Percentiles rank a stretch among this genome's conserved stretches.
Conservation (phyloP, 2,113 vertebrate species). For the Felis chaus region DNA sequence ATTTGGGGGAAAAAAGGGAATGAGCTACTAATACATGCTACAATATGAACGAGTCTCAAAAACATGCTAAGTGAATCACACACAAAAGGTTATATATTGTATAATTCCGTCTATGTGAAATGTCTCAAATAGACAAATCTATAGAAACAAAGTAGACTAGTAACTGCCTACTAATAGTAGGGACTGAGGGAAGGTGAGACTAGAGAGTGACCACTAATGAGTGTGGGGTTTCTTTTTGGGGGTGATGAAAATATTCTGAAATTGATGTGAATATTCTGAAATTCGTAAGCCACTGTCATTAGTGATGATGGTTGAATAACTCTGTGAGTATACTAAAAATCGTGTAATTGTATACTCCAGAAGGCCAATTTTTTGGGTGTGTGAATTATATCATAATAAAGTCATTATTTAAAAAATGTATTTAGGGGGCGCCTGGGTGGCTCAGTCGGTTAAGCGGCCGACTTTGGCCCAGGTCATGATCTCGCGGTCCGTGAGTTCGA, state of each 20-base stretch:
- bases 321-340: neutral
- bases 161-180: neutral
- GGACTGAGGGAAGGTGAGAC: neutral
- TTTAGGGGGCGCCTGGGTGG: neutral
- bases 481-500: too few relatives aligned
- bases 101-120: neutral
- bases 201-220: neutral
- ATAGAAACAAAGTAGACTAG: neutral
- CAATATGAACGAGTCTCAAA: neutral
- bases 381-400: neutral
- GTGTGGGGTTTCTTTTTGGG: neutral
- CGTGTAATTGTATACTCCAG: neutral
- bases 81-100: neutral
- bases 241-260: neutral
- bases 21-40: neutral
- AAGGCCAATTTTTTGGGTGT: neutral
- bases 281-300: neutral
- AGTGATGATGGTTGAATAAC: neutral
- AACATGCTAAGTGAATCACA: neutral
- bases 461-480: too few relatives aligned
- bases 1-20: neutral
- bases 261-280: neutral
- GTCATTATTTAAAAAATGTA: neutral
- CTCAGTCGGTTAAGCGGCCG: too few relatives aligned
- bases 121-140: neutral